Conservation (phyloP, 2,888 invertebrate species). For the Phrixothrix hirtus region DNA sequence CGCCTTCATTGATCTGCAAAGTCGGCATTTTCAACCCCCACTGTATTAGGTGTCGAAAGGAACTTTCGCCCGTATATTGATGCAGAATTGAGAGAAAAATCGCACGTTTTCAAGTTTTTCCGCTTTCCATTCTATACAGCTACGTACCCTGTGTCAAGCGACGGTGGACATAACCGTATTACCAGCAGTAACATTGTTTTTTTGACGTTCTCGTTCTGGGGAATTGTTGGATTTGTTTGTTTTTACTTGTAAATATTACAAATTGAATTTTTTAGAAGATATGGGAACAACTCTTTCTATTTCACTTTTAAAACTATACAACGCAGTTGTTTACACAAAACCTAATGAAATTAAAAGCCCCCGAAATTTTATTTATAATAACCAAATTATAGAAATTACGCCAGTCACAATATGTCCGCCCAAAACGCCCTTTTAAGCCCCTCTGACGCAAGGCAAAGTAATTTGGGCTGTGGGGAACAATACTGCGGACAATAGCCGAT, state of each 20-base stretch:
- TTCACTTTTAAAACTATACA: not conserved
- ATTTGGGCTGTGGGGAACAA: constrained; percentile 39
- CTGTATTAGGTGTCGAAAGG: constrained; percentile 11
- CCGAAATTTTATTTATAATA: constrained; percentile 5
- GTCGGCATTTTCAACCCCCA: constrained; percentile 32
- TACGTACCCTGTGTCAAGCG: constrained; percentile 20
- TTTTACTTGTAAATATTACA: too few relatives aligned
- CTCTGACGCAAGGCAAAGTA: constrained; percentile 38
- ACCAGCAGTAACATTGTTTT: constrained; percentile 34
- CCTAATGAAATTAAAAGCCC: not conserved
- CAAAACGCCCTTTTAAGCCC: constrained; percentile 37
- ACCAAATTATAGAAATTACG: constrained; percentile 50
- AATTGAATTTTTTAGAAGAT: too few relatives aligned
- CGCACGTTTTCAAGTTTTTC: constrained; percentile 2
- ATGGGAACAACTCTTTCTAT: too few relatives aligned
- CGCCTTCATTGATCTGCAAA: constrained; percentile 37
- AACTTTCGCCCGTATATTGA: constrained; percentile 19
- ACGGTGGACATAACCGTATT: constrained; percentile 24
- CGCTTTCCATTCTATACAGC: constrained; percentile 8
- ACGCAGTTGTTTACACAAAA: not conserved
- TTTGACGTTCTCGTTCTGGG: constrained; percentile 23
- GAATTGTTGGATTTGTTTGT: constrained; percentile 37
- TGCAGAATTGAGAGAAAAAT: constrained; percentile 13
- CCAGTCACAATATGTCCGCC: constrained; percentile 52
- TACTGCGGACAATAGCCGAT: constrained; percentile 50